Evolutionary conservation across 2,888 invertebrate species (phyloP).

Genomic region (Tenthredo notha): DNA sequence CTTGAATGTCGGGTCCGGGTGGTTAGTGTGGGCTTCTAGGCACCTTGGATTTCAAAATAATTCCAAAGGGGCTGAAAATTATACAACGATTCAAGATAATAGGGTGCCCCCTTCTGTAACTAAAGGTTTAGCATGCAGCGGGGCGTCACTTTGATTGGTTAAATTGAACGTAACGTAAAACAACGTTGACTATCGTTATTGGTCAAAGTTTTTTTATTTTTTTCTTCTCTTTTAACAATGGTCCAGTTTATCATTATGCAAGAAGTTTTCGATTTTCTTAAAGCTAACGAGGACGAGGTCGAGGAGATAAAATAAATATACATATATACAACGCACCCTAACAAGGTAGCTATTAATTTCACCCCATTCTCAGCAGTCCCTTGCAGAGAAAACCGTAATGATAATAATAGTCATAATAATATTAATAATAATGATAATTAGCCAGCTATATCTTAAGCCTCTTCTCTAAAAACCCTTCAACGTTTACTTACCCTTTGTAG

Average conservation of each 20-base stretch:
- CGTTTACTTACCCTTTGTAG: not conserved
- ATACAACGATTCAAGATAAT: constrained; percentile 60
- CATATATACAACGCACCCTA: not conserved
- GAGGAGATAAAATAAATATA: not conserved
- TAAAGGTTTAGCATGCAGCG: constrained; percentile 54
- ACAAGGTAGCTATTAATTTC: constrained; percentile 30
- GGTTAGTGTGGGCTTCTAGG: not conserved
- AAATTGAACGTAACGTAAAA: constrained; percentile 58
- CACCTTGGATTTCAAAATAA: constrained; percentile 58
- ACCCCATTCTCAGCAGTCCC: not conserved
- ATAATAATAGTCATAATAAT: not conserved
- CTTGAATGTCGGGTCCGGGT: constrained; percentile 5
- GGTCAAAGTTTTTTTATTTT: not conserved
- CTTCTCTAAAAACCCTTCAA: not conserved
- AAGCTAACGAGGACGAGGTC: constrained; percentile 2
- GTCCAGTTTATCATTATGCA: not conserved
- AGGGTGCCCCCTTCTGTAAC: constrained; percentile 46
- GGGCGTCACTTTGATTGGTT: constrained; percentile 57
- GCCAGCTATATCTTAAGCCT: not conserved
- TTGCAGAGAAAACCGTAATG: not conserved
- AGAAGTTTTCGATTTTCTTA: not conserved
- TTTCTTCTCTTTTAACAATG: not conserved
- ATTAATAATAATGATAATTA: constrained; percentile 4
- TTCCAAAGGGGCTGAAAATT: constrained; percentile 61
- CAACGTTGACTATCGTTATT: constrained; percentile 47